Base-by-base conservation (phyloP, 2,888 invertebrate genomes). In the Digitonthophagus gazella region DNA sequence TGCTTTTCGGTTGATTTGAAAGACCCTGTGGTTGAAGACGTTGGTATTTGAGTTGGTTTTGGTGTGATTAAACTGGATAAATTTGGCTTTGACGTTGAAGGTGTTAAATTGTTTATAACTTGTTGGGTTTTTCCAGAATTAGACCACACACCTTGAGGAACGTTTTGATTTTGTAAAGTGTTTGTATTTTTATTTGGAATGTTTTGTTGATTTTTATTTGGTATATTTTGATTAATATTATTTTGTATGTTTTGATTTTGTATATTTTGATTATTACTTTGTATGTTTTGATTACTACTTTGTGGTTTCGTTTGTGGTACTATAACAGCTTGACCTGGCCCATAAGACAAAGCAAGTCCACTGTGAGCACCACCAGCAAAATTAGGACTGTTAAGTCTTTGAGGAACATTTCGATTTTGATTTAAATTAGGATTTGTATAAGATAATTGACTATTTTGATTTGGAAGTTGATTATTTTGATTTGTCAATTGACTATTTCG, bases 261-360 rank as follows among this genome's bases (percentile, higher is more conserved):
- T 15, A n/a, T n/a, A n/a, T 63, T 54, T 64, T 64, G 64, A 4
- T 54, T 14, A 8, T 19, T n/a, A 55, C 15, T 64, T 2, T 22
- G 15, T n/a, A n/a, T n/a, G 20, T 64, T 56, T n/a, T 11, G 20
- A 54, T 8, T 15, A 22, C 8, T 61, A 20, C 28, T 57, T 56
- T 64, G 58, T 14, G 67, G 22, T 18, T 68, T 68, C 55, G 15
- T 8, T 20, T 44, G 15, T 20, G 20, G 55, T 22, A 15, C 65
- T 14, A 65, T 58, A 18, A 15, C 56, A 58, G 58, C 44, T 28
- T 58, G 65, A 56, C 19, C 57, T 16, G 44, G 44, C 15, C 70
- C 70, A 56, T 70, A 70, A 1, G 70, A 70, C 61, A 70, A 63
- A 55, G 64, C 70, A 14, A 70, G 28, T 20, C 70, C 70, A 16